These are phyloP conservation scores for Dorcus parallelipipedus DNA, from an alignment of 2,888 invertebrate species.

Conservation along the genomic window DNA sequence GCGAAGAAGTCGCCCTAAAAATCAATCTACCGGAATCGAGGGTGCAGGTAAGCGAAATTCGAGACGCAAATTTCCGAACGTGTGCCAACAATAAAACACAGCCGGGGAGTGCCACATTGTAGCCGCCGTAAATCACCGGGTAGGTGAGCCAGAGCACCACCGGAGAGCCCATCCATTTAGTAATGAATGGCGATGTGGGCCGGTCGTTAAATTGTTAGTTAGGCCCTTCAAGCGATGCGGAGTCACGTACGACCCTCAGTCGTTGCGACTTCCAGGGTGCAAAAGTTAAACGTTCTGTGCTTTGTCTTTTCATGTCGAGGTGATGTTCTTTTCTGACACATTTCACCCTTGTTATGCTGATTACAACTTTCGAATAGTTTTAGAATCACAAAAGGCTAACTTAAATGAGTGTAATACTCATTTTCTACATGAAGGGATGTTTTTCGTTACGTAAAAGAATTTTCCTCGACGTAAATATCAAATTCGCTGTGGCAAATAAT, in stretches of 20 bases:
- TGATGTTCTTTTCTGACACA: too few relatives aligned
- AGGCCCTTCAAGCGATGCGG: constrained; percentile 22
- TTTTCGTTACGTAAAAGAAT: neutral
- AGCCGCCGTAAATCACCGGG: constrained; percentile 42
- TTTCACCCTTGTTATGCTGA: too few relatives aligned
- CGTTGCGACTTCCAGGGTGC: neutral
- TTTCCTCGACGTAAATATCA: neutral
- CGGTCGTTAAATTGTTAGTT: constrained; percentile 11
- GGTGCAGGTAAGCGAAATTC: constrained; percentile 75
- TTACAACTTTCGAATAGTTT: too few relatives aligned
- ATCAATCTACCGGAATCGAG: constrained; percentile 96
- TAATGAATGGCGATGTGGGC: constrained; percentile 25
- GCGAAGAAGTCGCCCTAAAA: constrained; percentile 97
- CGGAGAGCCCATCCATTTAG: constrained; percentile 40
- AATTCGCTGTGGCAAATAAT: constrained; percentile 11
- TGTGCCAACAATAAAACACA: constrained; percentile 23
- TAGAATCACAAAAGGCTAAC: too few relatives aligned
- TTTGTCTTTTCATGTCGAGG: neutral
- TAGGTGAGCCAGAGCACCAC: constrained; percentile 21
- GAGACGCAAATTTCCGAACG: constrained; percentile 5
- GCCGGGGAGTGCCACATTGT: neutral
- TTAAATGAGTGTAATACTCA: too few relatives aligned
- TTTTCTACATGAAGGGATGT: too few relatives aligned
- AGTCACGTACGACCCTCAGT: constrained; percentile 26
- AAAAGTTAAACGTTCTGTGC: neutral